Percentiles rank a stretch among this genome's conserved stretches.
Evolutionary conservation across 2,888 invertebrate species (phyloP).

Genomic region (Diarsia dahlii): DNA sequence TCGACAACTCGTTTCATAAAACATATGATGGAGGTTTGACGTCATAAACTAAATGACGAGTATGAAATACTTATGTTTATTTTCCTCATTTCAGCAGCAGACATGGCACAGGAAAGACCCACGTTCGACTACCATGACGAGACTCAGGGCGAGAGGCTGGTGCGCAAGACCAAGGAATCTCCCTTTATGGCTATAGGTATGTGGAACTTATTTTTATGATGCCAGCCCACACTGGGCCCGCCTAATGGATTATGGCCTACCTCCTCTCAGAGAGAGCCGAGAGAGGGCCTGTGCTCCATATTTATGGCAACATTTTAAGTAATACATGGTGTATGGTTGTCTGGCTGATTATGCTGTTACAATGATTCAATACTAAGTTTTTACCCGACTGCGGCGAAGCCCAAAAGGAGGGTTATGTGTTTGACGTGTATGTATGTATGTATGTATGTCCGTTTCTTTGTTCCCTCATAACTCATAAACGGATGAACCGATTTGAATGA

Average conservation of each 20-base stretch:
- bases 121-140: constrained; percentile 90
- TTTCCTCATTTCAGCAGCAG: constrained; percentile 66
- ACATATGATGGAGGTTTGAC: constrained; percentile 1
- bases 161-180: constrained; percentile 93
- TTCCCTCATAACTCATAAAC: too few relatives aligned
- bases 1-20: not conserved
- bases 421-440: too few relatives aligned
- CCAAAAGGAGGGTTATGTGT: too few relatives aligned
- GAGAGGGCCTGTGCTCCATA: not conserved
- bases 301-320: too few relatives aligned
- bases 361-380: not conserved
- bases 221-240: not conserved
- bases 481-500: too few relatives aligned
- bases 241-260: not conserved
- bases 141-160: constrained; percentile 87
- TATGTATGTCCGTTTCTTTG: too few relatives aligned
- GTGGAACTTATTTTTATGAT: constrained; percentile 60
- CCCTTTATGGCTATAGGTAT: constrained; percentile 94
- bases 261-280: not conserved
- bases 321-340: too few relatives aligned
- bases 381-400: too few relatives aligned
- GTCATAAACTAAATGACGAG: constrained; percentile 9
- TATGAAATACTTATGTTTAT: constrained; percentile 19
- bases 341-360: not conserved
- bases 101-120: constrained; percentile 81